Evolutionary conservation across 2,888 invertebrate species (phyloP), one percentile per base, ranked within the genome.

Genomic region (Allophyes oxyacanthae): DNA sequence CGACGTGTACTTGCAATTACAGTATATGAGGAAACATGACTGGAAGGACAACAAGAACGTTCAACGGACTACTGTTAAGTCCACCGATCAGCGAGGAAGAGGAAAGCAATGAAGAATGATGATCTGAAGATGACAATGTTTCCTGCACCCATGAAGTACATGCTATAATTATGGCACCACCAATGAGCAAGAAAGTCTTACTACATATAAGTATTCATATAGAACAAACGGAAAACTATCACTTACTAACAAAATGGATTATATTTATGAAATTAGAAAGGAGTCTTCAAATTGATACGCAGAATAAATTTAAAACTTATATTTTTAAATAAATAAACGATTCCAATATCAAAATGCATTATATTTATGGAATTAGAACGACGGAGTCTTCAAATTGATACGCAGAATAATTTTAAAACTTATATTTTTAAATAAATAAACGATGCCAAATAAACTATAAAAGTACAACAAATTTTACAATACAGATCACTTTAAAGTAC

Each of bases 11-110:
- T 42, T 90, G 32, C 86, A 84, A 37, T 64, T 90, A 38, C 48
- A 85, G 30, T 89, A 90, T 68, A 78, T 83, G n/a, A 78, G 87
- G 0, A 68, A 81, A 2, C 87, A 86, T 66, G 67, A 84, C 55
- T 86, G 86, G 85, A 13, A 64, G 15, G 54, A 45, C 2, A 58
- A 33, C 6, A 37, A 32, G 6, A 15, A 33, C 14, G 8, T 51
- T 25, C 14, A 25, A 11, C 26, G 15, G 10, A 49, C 52, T 11
- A 60, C 41, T 6, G n/a, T 9, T 20, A 3, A 38, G 20, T 7
- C 28, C 43, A 11, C n/a, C 43, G 9, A 30, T 13, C 20, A 41
- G 50, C 15, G 37, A n/a, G 0, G 42, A 26, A 30, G 9, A 0
- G 15, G 40, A 2, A 13, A 38, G 25, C 32, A 11, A 8, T 28